These are phyloP conservation scores for Copidosoma floridanum DNA, from an alignment of 1,140 invertebrate species.

Conservation along the genomic window DNA sequence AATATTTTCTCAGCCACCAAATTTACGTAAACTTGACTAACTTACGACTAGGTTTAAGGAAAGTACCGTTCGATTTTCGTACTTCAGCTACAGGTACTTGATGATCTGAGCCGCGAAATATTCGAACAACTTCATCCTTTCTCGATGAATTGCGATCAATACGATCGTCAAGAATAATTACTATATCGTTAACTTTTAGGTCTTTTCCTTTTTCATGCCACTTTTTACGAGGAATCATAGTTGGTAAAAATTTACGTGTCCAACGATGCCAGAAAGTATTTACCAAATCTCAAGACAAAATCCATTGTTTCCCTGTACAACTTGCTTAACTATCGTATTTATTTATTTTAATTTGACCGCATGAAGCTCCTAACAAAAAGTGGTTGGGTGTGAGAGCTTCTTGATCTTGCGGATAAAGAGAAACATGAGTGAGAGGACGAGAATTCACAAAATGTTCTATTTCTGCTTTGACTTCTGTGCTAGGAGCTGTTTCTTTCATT, in stretches of 20 bases:
- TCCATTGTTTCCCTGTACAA: neutral
- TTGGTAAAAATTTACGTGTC: slow-evolving; percentile 31
- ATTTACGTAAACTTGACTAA: too few relatives aligned
- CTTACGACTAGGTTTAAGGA: too few relatives aligned
- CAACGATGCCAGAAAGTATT: slow-evolving; percentile 34
- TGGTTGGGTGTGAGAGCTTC: slow-evolving; percentile 34
- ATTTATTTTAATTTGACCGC: neutral
- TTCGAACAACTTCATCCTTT: too few relatives aligned
- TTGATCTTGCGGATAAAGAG: slow-evolving; percentile 19
- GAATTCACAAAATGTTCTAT: slow-evolving; percentile 2
- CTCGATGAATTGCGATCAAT: too few relatives aligned
- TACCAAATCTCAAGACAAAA: slow-evolving; percentile 13
- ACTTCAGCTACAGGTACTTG: too few relatives aligned
- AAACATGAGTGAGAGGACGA: slow-evolving; percentile 14
- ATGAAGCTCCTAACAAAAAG: slow-evolving; percentile 32
- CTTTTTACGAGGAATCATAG: slow-evolving; percentile 28
- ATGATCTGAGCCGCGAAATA: too few relatives aligned
- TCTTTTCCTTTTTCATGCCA: too few relatives aligned
- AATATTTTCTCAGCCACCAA: too few relatives aligned
- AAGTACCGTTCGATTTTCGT: too few relatives aligned
- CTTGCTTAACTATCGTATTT: neutral
- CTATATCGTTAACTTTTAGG: too few relatives aligned
- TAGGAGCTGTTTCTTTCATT: neutral
- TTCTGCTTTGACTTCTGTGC: neutral
- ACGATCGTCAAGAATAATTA: too few relatives aligned